A percentile compares a stretch with the other conserved stretches of the same genome.
These are phyloP conservation scores for Mormyrops attenuatus DNA, from an alignment of 2,797 vertebrate species.

Conservation along the genomic window DNA sequence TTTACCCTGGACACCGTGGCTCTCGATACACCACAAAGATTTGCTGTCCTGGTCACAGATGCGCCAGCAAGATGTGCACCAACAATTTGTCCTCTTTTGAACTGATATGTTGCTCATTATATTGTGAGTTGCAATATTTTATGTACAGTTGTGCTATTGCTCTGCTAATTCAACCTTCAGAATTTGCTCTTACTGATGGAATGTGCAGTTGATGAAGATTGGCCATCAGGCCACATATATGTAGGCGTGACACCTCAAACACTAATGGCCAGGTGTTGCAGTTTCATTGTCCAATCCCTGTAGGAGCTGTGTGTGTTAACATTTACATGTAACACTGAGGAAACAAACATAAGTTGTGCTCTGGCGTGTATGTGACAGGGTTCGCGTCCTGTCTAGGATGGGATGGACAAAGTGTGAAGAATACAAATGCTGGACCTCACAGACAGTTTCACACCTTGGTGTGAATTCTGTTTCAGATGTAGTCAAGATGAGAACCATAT, in stretches of 20 bases:
- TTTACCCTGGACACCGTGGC: neutral
- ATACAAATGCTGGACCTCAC: neutral
- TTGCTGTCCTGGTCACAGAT: neutral
- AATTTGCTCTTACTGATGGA: neutral
- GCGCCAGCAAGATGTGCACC: neutral
- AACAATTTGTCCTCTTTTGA: neutral
- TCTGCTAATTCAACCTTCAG: neutral
- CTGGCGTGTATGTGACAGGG: neutral
- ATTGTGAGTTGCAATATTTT: neutral
- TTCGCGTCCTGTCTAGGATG: neutral
- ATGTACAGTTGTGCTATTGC: neutral
- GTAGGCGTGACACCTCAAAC: neutral
- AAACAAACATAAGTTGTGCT: neutral
- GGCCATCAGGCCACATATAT: neutral
- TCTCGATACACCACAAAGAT: neutral
- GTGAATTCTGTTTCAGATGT: neutral
- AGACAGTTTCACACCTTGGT: neutral
- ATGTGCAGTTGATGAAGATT: neutral
- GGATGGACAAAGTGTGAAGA: neutral
- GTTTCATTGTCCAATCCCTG: neutral
- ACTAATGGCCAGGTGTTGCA: neutral
- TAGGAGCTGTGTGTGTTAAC: neutral
- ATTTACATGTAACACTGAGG: neutral
- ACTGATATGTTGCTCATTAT: neutral
- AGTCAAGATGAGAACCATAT: neutral